Evolutionary conservation across 2,888 invertebrate genomes (phyloP), one percentile per base, ranked within the genome.

Genomic region (Sinelater perroti): DNA sequence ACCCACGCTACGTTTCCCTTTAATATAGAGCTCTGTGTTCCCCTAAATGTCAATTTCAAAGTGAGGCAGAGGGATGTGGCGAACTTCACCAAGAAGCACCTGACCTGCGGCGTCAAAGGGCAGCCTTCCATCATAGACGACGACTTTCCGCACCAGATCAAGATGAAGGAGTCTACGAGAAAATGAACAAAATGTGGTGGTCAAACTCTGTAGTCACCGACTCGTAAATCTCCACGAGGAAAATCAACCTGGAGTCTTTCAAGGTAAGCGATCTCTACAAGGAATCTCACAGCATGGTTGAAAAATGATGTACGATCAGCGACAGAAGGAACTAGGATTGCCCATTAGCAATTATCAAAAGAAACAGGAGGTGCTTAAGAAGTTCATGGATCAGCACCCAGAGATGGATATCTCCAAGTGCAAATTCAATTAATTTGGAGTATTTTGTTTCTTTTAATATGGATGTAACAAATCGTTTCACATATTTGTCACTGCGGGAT

Each of bases 131-230:
- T 99, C 71, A 90, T 99, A 65, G 93, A 96, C 73, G 97, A 94
- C 5, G 93, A 94, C 70, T 85, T 97, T 53, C 88, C 87, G 55
- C 86, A 90, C 66, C 94, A 95, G 74, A 88, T 98, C 67, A 98
- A 98, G 81, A 78, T 93, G 17, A 97, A 97, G 72, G 97, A 98
- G 72, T 93, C 92, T 14, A 91, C 94, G 3, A 99, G 99, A 72
- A 96, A 94, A 87, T 98, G 16, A 97, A 98, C 79, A 91, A 95
- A 83, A 96, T 98, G 97, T 99, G 99, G 99, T 99, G 99, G 99
- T 85, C 88, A 69, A 86, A 89, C 68, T 81, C 99, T 60, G 87
- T 98, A 1, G 85, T 84, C 28, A 88, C 90, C n/a, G 99, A 99
- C 83, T 94, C 93, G 14, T 95, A 95, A 81, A 96, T 99, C 70